phyloP scores from a whole-genome alignment of 92 coral and sea anemone species.

The Porites lobata region DNA sequence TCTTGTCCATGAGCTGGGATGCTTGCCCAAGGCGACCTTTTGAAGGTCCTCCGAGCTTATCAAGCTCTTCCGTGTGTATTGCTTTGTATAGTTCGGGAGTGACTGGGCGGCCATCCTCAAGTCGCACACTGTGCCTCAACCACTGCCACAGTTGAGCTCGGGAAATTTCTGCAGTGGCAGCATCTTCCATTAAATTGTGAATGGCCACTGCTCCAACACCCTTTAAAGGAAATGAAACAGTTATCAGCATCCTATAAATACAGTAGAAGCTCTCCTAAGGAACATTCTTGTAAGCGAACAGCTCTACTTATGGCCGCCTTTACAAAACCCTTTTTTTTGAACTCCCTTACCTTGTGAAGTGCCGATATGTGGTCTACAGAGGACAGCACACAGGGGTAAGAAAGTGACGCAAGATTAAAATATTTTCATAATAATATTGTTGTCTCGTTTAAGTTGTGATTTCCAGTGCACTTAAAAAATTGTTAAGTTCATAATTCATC shows the following conservation, averaged over 20 bases:
- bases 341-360: too few species aligned
- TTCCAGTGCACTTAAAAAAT: too few species aligned
- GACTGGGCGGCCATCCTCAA: constrained; percentile 80
- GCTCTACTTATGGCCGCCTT: too few species aligned
- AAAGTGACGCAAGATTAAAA: too few species aligned
- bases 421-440: too few species aligned
- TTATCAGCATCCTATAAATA: background rate
- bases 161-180: constrained; percentile 98
- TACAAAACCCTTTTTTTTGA: too few species aligned
- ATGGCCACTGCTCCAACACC: constrained; percentile 97
- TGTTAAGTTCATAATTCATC: too few species aligned
- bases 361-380: too few species aligned
- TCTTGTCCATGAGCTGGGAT: constrained; percentile 83
- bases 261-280: too few species aligned
- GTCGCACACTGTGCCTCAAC: constrained; percentile 76
- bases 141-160: constrained; percentile 99
- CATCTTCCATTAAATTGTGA: constrained; percentile 97
- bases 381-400: too few species aligned
- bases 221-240: constrained; percentile 42
- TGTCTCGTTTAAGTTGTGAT: too few species aligned
- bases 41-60: constrained; percentile 85
- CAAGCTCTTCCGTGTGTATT: constrained; percentile 83
- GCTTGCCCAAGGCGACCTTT: constrained; percentile 91
- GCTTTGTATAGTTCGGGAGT: constrained; percentile 78
- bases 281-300: too few species aligned